Percentiles rank a stretch among this genome's conserved stretches.
These are phyloP conservation scores for Scalopus aquaticus DNA, from an alignment of 2,113 vertebrate species.

Conservation along the genomic window DNA sequence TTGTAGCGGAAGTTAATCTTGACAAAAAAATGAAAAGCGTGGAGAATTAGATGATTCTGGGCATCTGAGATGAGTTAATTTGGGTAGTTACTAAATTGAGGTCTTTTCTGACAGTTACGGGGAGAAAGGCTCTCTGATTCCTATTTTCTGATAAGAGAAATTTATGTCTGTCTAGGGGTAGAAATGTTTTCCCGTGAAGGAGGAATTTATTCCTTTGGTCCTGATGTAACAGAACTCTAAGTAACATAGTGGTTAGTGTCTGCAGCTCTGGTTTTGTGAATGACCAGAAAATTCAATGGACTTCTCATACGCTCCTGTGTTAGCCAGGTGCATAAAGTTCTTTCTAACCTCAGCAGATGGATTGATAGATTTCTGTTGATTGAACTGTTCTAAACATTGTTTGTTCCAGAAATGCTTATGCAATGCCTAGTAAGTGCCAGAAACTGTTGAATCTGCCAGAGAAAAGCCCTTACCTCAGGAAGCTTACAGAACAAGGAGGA, in stretches of 20 bases:
- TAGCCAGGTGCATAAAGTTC: constrained; percentile 29
- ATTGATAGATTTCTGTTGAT: constrained; percentile 44
- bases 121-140: no score
- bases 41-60: neutral
- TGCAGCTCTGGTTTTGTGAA: constrained; percentile 47
- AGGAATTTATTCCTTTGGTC: constrained; percentile 13
- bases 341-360: constrained; percentile 38
- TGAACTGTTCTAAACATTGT: constrained; percentile 40
- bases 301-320: neutral
- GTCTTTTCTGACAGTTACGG: no score
- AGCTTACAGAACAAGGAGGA: constrained; percentile 9
- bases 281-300: constrained; percentile 39
- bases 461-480: neutral
- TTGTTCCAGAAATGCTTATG: constrained; percentile 42
- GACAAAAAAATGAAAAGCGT: constrained; percentile 16
- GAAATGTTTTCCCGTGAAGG: constrained; percentile 1
- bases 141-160: neutral
- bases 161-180: neutral
- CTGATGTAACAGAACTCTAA: neutral
- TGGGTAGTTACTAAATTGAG: constrained; percentile 20
- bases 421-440: constrained; percentile 19
- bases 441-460: neutral
- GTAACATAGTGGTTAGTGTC: constrained; percentile 8
- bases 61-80: constrained; percentile 44
- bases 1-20: constrained; percentile 34